Base-by-base conservation (phyloP, 2,888 invertebrate genomes). In the Hirtodrosophila cameraria region DNA sequence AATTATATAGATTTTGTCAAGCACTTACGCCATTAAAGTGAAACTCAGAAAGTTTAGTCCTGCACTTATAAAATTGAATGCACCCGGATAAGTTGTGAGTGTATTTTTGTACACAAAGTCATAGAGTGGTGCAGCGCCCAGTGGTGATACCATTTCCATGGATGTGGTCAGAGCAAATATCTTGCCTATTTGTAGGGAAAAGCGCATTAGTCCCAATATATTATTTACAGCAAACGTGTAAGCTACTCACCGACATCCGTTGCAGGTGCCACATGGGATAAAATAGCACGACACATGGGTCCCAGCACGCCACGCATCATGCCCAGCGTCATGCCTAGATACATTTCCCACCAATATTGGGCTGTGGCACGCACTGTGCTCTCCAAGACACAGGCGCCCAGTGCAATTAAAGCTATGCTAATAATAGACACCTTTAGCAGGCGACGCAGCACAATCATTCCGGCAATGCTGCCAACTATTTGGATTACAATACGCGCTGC, bases 101-200 rank as follows among this genome's bases (percentile, higher is more conserved):
- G 50, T 90, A 52, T 58, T 93, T 87, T 15, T 91, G 76, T 96
- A 96, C 2, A 95, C 89, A 1, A 92, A 88, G 27, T 93, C 94
- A 88, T 94, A 96, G 0, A 95, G 61, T 0, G 94, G 92, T 1
- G 94, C 92, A 6, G 94, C 92, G 1, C 93, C 83, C 35, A 95
- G 88, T 0, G 94, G 94, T 9, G 93, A 92, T 8, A 93, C 70
- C 13, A 94, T 93, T 90, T 95, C 95, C 50, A 94, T 86, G 0
- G 94, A 93, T 3, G 94, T 93, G 67, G 94, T 93, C 50, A 95
- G 88, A 0, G 95, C 93, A 81, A 94, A 95, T 11, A 95, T 92
- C 91, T 94, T 94, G 3, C 94, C 90, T 90, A 11, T 2, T n/a
- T 5, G 5, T 6, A 16, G 8, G 9, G 0, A 12, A 11, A 15